Percentiles rank a stretch among this genome's conserved stretches.
These are phyloP conservation scores for Anthrax anthrax DNA, from an alignment of 2,888 invertebrate genomes.

Conservation along the genomic window DNA sequence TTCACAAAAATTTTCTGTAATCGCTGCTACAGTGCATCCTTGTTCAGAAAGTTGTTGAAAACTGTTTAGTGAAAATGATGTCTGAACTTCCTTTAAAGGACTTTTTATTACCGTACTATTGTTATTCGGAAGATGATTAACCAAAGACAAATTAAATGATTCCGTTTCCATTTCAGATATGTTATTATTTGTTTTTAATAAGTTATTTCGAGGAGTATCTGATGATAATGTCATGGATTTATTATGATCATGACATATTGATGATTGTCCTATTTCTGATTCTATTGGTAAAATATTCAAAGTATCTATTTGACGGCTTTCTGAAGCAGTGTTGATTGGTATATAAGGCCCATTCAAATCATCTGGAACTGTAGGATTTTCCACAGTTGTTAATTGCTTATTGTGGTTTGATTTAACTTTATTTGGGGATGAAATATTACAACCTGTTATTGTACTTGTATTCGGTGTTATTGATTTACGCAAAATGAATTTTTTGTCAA, in stretches of 20 bases:
- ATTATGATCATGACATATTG: too few relatives aligned
- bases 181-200: not conserved
- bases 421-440: not conserved
- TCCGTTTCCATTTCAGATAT: not conserved
- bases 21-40: not conserved
- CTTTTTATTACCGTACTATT: not conserved
- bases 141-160: not conserved
- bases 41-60: not conserved
- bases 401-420: not conserved
- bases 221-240: too few relatives aligned
- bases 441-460: not conserved
- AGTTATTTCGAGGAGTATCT: not conserved
- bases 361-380: not conserved
- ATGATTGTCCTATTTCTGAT: too few relatives aligned
- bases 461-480: not conserved
- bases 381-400: not conserved
- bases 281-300: too few relatives aligned
- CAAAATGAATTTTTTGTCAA: not conserved
- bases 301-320: not conserved
- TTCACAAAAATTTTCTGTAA: constrained; percentile 10
- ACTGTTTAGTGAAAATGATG: not conserved
- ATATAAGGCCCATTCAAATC: not conserved
- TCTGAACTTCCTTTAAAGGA: not conserved
- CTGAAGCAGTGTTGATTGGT: not conserved
- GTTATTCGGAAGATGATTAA: not conserved